Conservation (phyloP, 2,797 vertebrate species). For the Microctenopoma steveboyesi region DNA sequence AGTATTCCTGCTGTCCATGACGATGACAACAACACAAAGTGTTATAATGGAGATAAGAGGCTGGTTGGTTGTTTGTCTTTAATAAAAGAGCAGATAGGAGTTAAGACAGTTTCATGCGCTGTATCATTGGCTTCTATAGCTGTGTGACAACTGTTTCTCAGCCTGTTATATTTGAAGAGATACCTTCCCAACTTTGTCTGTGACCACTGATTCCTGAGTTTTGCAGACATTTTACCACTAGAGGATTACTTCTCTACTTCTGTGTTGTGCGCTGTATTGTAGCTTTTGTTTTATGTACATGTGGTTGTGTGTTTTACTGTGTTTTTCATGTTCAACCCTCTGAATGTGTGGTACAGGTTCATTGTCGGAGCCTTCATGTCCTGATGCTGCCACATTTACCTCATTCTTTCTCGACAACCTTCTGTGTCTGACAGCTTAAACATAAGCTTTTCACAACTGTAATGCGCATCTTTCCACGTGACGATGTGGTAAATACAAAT, state of each 20-base stretch:
- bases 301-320: neutral
- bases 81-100: too few species aligned
- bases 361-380: slow-evolving; percentile 69
- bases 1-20: slow-evolving; percentile 4
- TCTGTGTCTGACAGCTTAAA: slow-evolving; percentile 67
- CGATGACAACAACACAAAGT: neutral
- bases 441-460: slow-evolving; percentile 24
- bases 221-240: too few species aligned
- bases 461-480: slow-evolving; percentile 3
- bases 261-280: too few species aligned
- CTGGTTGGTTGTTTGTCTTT: neutral
- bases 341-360: slow-evolving; percentile 17
- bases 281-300: neutral
- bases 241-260: too few species aligned
- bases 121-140: too few species aligned
- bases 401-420: slow-evolving; percentile 27
- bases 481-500: slow-evolving; percentile 4
- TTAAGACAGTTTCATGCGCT: too few species aligned
- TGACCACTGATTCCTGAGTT: too few species aligned
- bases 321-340: slow-evolving; percentile 7
- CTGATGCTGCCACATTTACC: slow-evolving; percentile 64
- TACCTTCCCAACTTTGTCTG: too few species aligned
- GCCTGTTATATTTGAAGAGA: too few species aligned
- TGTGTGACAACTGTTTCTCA: too few species aligned
- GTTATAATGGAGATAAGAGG: slow-evolving; percentile 8